A percentile compares a stretch with the other conserved stretches of the same genome.
Evolutionary conservation across 2,797 vertebrate species (phyloP).

Genomic region (Mormyrops attenuatus): DNA sequence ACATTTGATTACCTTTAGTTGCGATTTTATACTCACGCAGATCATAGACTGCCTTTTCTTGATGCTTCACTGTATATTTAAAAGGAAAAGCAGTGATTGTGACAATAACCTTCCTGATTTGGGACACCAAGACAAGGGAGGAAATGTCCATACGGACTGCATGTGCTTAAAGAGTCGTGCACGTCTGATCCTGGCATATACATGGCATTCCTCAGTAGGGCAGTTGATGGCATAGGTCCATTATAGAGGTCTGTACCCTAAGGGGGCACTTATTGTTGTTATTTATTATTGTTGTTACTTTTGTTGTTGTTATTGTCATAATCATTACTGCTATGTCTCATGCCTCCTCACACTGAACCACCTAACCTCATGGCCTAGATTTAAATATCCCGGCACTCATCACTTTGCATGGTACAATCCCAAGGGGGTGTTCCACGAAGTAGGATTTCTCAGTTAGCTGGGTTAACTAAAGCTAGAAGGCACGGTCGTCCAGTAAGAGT

Average conservation of each 20-base stretch:
- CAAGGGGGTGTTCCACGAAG: background rate
- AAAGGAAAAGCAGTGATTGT: background rate
- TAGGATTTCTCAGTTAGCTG: background rate
- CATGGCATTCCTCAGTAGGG: background rate
- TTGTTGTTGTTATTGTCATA: background rate
- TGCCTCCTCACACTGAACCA: background rate
- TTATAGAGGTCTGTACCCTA: background rate
- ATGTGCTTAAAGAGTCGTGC: background rate
- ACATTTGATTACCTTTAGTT: background rate
- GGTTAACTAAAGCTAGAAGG: background rate
- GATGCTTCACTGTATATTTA: background rate
- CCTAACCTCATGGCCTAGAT: background rate
- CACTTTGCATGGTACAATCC: background rate
- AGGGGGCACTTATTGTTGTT: background rate
- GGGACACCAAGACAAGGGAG: background rate
- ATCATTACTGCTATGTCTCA: background rate
- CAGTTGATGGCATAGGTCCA: background rate
- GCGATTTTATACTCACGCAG: background rate
- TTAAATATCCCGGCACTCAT: background rate
- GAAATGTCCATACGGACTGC: background rate
- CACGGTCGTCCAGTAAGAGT: background rate
- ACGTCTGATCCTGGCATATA: background rate
- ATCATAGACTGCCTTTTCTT: background rate
- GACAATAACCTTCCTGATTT: background rate
- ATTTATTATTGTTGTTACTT: background rate